A percentile compares a stretch with the other conserved stretches of the same genome.
Conservation (phyloP, 1,140 invertebrate genomes). For the Melanaphis sacchari region DNA sequence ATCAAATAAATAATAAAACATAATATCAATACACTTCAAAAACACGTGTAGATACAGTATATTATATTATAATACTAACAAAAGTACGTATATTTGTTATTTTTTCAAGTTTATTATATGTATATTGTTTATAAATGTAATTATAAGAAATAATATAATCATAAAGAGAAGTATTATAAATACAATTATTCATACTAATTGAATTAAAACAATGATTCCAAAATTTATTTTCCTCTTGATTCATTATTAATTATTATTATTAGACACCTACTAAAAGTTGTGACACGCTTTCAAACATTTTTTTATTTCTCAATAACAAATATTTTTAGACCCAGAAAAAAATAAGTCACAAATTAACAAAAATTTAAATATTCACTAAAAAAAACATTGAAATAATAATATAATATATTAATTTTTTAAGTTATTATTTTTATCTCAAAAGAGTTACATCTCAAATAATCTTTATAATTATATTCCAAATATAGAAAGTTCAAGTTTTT, state of each 20-base stretch:
- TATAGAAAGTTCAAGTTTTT: background rate
- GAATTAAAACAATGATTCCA: background rate
- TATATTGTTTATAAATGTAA: background rate
- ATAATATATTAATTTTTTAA: background rate
- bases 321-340: background rate
- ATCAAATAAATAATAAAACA: background rate
- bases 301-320: background rate
- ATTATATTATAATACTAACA: background rate
- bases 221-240: background rate
- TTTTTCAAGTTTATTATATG: background rate
- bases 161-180: background rate
- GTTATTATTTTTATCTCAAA: background rate
- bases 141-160: background rate
- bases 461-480: background rate
- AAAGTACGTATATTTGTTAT: background rate
- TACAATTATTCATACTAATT: background rate
- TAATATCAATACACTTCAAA: background rate
- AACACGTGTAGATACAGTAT: background rate
- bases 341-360: background rate
- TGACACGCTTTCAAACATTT: background rate
- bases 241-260: constrained; percentile 9
- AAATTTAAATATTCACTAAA: too few species aligned
- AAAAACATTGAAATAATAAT: background rate
- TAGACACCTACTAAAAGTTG: background rate
- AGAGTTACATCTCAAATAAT: background rate